Base-by-base conservation (phyloP, 2,113 vertebrate genomes). In the Perca flavescens region DNA sequence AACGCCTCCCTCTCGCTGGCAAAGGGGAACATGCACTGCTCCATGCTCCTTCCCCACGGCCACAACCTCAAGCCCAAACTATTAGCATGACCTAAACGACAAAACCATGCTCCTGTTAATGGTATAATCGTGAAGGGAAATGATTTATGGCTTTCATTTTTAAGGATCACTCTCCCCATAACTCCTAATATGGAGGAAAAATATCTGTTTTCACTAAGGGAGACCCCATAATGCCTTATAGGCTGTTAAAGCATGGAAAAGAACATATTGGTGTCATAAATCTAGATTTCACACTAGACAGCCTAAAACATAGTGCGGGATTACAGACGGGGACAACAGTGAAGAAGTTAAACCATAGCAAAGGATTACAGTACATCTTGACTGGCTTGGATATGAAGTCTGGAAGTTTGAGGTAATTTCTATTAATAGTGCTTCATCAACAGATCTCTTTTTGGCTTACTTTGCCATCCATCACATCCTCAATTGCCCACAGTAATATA, bases 91-190 rank as follows among this genome's bases (percentile, higher is more conserved):
- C 88, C 91, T 86, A 94, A 95, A 95, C 86, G 93, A 94, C 93
- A 95, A 94, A 95, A 94, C 93, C 92, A 89, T 94, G 92, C 92
- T 94, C 87, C 89, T 91, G 92, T 96, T 95, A 95, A 95, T 94
- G 92, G 88, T 80, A 90, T 94, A 95, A 95, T 95, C 92, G 78
- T 85, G 87, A 82, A 83, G 83, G 91, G 78, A 93, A 91, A 84
- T 95, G 94, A 96, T 95, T 95, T 95, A 95, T 95, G 90, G 74
- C 90, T 94, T 94, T 95, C 93, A 95, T 96, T 95, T 94, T 95
- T 95, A 88, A 91, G 91, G 88, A 93, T 90, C 89, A 88, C 92
- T 93, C 90, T 93, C 85, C 92, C 85, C 91, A 94, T 95, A 94
- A 94, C 89, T 93, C 89, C 91, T 94, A 93, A 94, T 95, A 93